Conservation (phyloP, 2,797 vertebrate species). For the Hypotaenidia okinawae region DNA sequence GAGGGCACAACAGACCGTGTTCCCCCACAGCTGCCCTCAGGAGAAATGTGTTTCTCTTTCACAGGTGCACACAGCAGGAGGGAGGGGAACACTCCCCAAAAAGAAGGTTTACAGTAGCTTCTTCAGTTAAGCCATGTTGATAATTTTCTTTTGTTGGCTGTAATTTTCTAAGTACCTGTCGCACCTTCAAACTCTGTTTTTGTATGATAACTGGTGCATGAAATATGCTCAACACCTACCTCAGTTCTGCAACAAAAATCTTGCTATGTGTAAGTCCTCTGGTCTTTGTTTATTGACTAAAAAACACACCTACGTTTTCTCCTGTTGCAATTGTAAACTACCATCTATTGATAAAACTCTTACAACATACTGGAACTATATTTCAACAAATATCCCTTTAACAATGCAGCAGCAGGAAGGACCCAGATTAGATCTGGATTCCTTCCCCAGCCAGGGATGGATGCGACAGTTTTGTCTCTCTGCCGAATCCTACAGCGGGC, state of each 20-base stretch:
- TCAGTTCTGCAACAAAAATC: neutral
- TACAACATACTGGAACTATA: neutral
- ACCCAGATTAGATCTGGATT: neutral
- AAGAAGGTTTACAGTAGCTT: neutral
- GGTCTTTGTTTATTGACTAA: neutral
- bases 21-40: neutral
- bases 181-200: neutral
- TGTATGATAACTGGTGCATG: neutral
- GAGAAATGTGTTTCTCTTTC: neutral
- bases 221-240: neutral
- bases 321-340: neutral
- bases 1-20: neutral
- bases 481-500: neutral
- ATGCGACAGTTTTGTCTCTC: fast-evolving
- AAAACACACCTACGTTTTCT: fast-evolving
- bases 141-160: neutral
- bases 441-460: neutral
- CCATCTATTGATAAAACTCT: neutral
- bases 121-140: neutral
- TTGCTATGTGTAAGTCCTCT: neutral
- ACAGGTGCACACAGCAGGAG: neutral
- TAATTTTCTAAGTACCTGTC: neutral
- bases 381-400: neutral
- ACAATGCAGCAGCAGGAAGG: neutral
- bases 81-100: neutral